Base-by-base conservation (phyloP, 2,797 vertebrate species). In the Fundulus diaphanus region DNA sequence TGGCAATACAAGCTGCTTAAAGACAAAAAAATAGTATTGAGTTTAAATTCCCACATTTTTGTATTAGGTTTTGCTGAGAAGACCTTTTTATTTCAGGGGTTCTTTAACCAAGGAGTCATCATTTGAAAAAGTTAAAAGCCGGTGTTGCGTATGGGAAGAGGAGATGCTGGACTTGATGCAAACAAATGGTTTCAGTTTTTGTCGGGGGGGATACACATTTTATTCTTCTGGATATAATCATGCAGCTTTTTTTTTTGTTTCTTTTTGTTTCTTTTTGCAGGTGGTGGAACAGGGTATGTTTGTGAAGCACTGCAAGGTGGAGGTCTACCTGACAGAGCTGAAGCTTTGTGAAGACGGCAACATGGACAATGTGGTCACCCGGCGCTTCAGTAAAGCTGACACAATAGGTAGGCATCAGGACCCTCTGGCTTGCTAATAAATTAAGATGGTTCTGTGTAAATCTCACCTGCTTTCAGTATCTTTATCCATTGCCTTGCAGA, bases 241-340 rank as follows among this genome's bases (percentile, higher is more conserved):
- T 37, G 42, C 7, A n/a, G 4, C 33, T 27, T 31, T n/a, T 44
- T n/a, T 35, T 6, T 35, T 13, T 24, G 1, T 4, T 49, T 46
- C 22, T 68, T 0, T 52, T 42, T 12, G n/a, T n/a, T n/a, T n/a
- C n/a, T 77, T n/a, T 24, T 66, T 74, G 72, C 92, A 99, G 98
- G 98, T 99, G 73, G 97, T 99, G 87, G 98, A 99, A 93, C 98
- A 99, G 95, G 98, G 98, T 93, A 99, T 99, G 98, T 99, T 99
- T 93, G 98, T 99, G 88, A 99, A 99, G 90, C 97, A 99, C 94
- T 99, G 98, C 94, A 99, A 99, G 94, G 98, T 99, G 90, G 98
- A 99, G 93, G 98, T 99, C 24, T 99, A 99, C 93, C 95, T 99
- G 89, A 99, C 98, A 4, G 98, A 99, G 94, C 90, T 99, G 90